Evolutionary conservation across 1,140 invertebrate genomes (phyloP).

Genomic region (Atta texana): DNA sequence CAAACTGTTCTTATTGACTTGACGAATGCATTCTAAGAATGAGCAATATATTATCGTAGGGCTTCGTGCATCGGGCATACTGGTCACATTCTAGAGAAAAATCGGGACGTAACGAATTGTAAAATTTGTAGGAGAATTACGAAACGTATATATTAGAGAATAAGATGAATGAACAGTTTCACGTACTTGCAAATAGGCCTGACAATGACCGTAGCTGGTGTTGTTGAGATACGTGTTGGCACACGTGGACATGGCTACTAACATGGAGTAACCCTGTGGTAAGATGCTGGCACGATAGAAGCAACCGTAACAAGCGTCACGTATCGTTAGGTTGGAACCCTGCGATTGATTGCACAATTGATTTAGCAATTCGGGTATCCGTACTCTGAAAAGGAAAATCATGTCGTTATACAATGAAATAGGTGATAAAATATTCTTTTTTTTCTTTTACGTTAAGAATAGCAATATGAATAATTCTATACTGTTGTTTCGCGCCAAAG

Average conservation of each 20-base stretch:
- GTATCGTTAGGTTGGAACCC: conserved; percentile 56
- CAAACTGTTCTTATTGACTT: conserved; percentile 81
- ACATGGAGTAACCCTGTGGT: conserved; percentile 74
- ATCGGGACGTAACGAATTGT: not conserved
- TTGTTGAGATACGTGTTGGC: conserved; percentile 78
- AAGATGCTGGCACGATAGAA: conserved; percentile 78
- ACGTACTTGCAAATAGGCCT: conserved; percentile 77
- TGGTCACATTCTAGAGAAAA: conserved; percentile 77
- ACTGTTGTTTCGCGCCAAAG: conserved; percentile 67
- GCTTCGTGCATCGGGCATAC: conserved; percentile 49
- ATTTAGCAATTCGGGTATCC: conserved; percentile 78
- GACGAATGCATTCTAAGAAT: conserved; percentile 81
- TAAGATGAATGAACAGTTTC: conserved; percentile 12
- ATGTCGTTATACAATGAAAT: conserved; percentile 27
- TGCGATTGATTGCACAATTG: conserved; percentile 81
- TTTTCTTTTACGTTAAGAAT: not conserved
- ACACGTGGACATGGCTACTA: conserved; percentile 77
- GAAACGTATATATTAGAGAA: not conserved
- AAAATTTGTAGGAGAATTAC: not conserved
- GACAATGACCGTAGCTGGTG: conserved; percentile 79
- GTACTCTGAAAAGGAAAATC: conserved; percentile 71
- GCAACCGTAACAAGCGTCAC: conserved; percentile 82
- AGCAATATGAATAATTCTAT: conserved; percentile 7
- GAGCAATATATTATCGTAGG: conserved; percentile 79
- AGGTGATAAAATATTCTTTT: not conserved